A percentile compares a stretch with the other conserved stretches of the same genome.
These are phyloP conservation scores for Elephantulus edwardii DNA, from an alignment of 2,113 vertebrate species.

Conservation along the genomic window DNA sequence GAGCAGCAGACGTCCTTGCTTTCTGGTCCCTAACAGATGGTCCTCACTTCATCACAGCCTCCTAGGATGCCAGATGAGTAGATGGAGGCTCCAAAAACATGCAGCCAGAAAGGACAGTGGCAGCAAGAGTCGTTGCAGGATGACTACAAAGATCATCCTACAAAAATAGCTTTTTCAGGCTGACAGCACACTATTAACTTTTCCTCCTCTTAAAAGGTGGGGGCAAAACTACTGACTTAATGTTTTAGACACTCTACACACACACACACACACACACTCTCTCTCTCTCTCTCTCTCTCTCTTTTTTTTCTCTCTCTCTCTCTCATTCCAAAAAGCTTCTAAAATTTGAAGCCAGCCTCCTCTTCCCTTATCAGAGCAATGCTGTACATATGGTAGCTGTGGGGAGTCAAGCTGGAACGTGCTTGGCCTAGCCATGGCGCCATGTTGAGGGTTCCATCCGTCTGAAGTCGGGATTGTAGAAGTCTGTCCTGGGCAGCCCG, in stretches of 20 bases:
- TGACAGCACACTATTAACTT: background rate
- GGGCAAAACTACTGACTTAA: background rate
- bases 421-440: background rate
- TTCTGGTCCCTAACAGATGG: conserved; percentile 66
- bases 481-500: background rate
- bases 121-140: background rate
- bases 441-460: background rate
- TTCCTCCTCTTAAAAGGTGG: background rate
- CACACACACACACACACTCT: no score
- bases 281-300: no score
- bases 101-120: background rate
- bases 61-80: background rate
- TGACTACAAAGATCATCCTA: background rate
- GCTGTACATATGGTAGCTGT: background rate
- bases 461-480: background rate
- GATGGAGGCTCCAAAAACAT: conserved; percentile 56
- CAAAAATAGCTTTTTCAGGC: conserved; percentile 7
- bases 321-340: background rate
- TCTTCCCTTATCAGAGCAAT: background rate
- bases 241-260: background rate
- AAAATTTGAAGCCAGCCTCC: background rate
- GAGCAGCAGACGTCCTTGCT: conserved; percentile 50
- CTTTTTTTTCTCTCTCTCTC: no score
- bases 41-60: conserved; percentile 54
- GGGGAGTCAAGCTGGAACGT: background rate